Conservation (phyloP, 2,113 vertebrate genomes). For the Pedetes capensis region DNA sequence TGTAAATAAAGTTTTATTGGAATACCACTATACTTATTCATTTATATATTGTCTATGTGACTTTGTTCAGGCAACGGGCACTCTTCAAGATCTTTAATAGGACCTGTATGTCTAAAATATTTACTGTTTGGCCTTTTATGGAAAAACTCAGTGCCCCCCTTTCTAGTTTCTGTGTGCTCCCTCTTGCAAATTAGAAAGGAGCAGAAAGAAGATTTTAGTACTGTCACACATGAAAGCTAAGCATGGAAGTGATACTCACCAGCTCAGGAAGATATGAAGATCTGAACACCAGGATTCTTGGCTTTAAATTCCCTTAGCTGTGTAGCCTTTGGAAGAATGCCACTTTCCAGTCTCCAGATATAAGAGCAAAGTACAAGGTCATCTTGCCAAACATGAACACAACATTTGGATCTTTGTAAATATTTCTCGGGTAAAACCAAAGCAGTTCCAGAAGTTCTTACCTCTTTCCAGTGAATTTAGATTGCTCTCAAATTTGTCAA, state of each 20-base stretch:
- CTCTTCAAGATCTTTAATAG: not conserved
- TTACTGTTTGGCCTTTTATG: not conserved
- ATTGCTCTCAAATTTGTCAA: not conserved
- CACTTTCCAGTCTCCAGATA: not conserved
- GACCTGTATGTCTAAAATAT: not conserved
- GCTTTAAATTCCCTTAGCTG: not conserved
- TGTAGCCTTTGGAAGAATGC: not conserved
- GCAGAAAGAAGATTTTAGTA: not conserved
- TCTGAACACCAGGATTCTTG: not conserved
- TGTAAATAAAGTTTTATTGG: not conserved
- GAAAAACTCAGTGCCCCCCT: not conserved
- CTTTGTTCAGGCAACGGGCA: not conserved
- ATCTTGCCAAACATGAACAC: not conserved
- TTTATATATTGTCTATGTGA: not conserved
- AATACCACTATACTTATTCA: not conserved
- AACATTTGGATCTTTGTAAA: not conserved
- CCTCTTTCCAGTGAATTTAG: not conserved
- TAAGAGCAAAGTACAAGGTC: not conserved
- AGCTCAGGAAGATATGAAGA: not conserved
- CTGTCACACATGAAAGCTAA: not conserved
- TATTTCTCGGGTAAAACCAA: not conserved
- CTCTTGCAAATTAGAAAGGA: not conserved
- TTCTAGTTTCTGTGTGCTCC: no score
- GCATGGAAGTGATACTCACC: no score
- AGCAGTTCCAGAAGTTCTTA: not conserved